These are phyloP conservation scores for Rousettus madagascariensis DNA, from an alignment of 2,797 vertebrate genomes.

Conservation along the genomic window DNA sequence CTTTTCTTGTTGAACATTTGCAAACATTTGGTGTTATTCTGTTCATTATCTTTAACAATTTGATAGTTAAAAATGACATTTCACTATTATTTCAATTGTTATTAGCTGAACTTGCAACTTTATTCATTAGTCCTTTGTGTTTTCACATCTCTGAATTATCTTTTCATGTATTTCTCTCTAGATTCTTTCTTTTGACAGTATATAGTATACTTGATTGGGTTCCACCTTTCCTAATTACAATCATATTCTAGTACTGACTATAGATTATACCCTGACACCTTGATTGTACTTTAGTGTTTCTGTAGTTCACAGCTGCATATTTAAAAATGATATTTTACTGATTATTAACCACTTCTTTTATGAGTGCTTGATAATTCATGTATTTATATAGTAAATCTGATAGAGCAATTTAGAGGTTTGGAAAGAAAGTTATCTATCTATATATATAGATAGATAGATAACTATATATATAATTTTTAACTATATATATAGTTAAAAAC, in stretches of 20 bases:
- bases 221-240: conserved; percentile 51
- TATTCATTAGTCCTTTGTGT: conserved; percentile 12
- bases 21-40: not conserved
- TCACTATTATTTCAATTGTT: conserved; percentile 31
- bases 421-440: not conserved
- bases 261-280: not conserved
- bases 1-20: not conserved
- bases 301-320: not conserved
- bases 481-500: too few species aligned
- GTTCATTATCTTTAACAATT: conserved; percentile 21
- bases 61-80: not conserved
- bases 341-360: not conserved
- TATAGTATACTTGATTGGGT: conserved; percentile 13
- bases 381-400: not conserved
- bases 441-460: too few species aligned
- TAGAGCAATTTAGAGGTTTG: not conserved
- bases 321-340: conserved; percentile 31
- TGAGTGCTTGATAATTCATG: not conserved
- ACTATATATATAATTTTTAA: too few species aligned
- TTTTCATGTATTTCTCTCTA: conserved; percentile 33
- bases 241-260: not conserved
- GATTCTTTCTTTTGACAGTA: conserved; percentile 39
- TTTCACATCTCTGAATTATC: conserved; percentile 28
- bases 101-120: not conserved
- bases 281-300: conserved; percentile 39